Conservation (phyloP, 1,140 invertebrate genomes). For the Neomicropteryx cornuta region DNA sequence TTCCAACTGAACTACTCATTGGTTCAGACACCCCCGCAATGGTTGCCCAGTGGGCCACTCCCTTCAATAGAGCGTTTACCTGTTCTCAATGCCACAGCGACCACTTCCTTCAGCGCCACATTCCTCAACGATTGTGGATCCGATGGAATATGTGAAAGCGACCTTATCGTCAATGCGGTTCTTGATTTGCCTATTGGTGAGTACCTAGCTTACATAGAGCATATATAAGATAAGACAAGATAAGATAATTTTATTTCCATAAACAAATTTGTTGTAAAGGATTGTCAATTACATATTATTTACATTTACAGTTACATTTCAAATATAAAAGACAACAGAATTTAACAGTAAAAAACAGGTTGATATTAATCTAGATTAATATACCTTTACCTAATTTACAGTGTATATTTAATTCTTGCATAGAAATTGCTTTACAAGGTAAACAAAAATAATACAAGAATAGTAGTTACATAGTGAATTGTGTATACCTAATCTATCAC, state of each 20-base stretch:
- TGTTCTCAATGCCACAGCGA: slow-evolving; percentile 80
- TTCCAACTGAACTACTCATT: slow-evolving; percentile 79
- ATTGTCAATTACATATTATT: no score
- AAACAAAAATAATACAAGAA: no score
- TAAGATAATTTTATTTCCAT: no score
- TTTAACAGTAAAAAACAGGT: no score
- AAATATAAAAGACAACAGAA: slow-evolving; percentile 2
- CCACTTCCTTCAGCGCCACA: slow-evolving; percentile 67
- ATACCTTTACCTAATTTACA: no score
- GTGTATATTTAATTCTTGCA: no score
- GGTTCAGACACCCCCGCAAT: slow-evolving; percentile 53
- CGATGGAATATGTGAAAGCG: slow-evolving; percentile 82
- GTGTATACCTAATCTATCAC: no score
- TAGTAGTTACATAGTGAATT: no score
- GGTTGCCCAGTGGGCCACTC: slow-evolving; percentile 41
- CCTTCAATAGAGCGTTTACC: slow-evolving; percentile 71
- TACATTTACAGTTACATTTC: no score
- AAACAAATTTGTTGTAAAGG: no score
- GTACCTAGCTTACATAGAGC: slow-evolving; percentile 1
- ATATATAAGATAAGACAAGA: neutral
- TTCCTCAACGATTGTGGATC: slow-evolving; percentile 90
- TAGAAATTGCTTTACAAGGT: no score
- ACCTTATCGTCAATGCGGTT: slow-evolving; percentile 58
- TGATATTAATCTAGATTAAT: slow-evolving; percentile 5
- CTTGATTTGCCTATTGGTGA: slow-evolving; percentile 45